Evolutionary conservation across 2,113 vertebrate genomes (phyloP), one percentile per base, ranked within the genome.

Genomic region (Phrynosoma platyrhinos): DNA sequence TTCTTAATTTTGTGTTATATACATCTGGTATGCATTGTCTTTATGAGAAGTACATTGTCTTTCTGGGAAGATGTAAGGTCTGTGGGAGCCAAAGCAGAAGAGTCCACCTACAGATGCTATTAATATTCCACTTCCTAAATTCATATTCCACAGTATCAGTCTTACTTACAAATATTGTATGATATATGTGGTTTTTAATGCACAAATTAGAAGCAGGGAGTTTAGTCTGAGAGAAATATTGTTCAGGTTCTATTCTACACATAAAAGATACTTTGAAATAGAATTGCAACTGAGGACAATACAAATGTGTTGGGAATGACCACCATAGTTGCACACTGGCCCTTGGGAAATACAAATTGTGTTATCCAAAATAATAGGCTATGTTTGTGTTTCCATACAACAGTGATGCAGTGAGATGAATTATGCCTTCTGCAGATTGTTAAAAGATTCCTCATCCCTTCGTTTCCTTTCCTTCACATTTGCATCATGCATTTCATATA

Each of bases 341-440:
- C 58, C 58, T 62, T 62, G 58, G 58, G 18, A 62, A 62, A 62
- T 62, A 62, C 21, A 90, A 40, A 12, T 66, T 76, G 0, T 21
- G 32, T 76, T 32, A 74, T 18, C 52, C 81, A 78, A 36, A 90
- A 0, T 25, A 25, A 69, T 69, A 18, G 21, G 18, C 32, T 84
- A 76, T 16, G 85, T 4, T 9, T 87, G 0, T 86, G 91, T 91
- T 85, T 83, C 62, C 58, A 72, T 85, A 84, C 18, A 80, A 62
- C 55, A 30, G 16, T 62, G 79, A 36, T 32, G 30, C 55, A 80
- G 79, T 62, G 9, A 20, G 55, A 32, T 80, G 18, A 30, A 62
- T 32, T 62, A 62, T 62, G 55, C 30, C 58, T 80, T 62, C 79
- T 80, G 58, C 58, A 52, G 55, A 32, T n/a, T 62, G 2, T n/a